Evolutionary conservation across 1,140 invertebrate species (phyloP).

Genomic region (Drosophila littoralis): DNA sequence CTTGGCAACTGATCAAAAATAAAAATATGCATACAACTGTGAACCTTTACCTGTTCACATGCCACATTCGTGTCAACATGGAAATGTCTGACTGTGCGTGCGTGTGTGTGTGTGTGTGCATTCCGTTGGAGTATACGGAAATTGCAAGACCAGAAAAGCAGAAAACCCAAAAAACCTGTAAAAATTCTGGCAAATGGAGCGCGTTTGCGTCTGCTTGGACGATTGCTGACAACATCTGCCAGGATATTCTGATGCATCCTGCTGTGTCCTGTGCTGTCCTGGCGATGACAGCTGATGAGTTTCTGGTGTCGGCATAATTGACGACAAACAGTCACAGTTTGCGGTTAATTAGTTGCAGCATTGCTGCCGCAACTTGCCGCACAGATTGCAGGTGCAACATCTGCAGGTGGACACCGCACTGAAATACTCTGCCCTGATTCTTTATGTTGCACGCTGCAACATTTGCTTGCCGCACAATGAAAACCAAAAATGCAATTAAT

Average conservation of each 20-base stretch:
- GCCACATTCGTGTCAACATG: conserved; percentile 21
- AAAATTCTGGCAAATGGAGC: conserved; percentile 5
- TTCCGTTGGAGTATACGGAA: conserved; percentile 1
- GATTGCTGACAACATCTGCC: conserved; percentile 8
- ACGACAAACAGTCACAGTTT: conserved; percentile 62
- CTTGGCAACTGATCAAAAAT: background rate
- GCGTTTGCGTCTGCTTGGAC: background rate
- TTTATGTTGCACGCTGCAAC: conserved; percentile 19
- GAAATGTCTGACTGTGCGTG: conserved; percentile 3
- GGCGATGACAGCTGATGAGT: conserved; percentile 10
- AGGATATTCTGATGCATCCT: background rate
- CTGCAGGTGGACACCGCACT: background rate
- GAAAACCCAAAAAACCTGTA: conserved; percentile 12
- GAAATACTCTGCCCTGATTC: background rate
- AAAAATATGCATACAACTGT: background rate
- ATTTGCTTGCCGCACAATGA: conserved; percentile 43
- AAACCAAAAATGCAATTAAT: conserved; percentile 77
- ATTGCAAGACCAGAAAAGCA: conserved; percentile 22
- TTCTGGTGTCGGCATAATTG: conserved; percentile 62
- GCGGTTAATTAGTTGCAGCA: conserved; percentile 67
- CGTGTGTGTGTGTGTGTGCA: conserved; percentile 10
- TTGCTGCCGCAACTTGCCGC: background rate
- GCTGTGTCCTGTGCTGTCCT: background rate
- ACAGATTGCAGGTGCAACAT: conserved; percentile 17
- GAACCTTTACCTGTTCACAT: background rate